phyloP scores from a whole-genome alignment of 1,140 invertebrate species.

The Meteorus sp. region DNA sequence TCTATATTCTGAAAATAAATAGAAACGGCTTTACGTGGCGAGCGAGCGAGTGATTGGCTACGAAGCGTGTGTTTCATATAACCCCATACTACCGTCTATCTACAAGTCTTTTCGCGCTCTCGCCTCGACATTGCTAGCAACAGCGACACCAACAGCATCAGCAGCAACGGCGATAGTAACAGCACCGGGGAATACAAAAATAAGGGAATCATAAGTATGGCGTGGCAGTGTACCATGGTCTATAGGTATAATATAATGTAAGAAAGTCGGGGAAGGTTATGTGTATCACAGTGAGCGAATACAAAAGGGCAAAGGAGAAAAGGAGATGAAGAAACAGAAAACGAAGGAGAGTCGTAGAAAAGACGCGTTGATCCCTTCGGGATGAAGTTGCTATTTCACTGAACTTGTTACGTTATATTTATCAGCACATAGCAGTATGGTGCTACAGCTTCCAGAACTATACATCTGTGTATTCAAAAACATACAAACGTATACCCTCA shows the following conservation, averaged over 20 bases:
- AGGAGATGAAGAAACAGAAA: conserved; percentile 15
- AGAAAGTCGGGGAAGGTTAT: neutral
- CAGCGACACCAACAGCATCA: conserved; percentile 1
- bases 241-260: too few relatives aligned
- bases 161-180: too few relatives aligned
- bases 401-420: conserved; percentile 58
- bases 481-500: too few relatives aligned
- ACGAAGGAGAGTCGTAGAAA: conserved; percentile 27
- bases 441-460: conserved; percentile 33
- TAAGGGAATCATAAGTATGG: too few relatives aligned
- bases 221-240: too few relatives aligned
- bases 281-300: neutral
- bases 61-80: conserved; percentile 21
- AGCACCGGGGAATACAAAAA: too few relatives aligned
- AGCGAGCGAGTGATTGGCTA: conserved; percentile 29
- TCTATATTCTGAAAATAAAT: conserved; percentile 32
- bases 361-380: conserved; percentile 51
- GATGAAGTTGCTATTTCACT: conserved; percentile 53
- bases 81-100: conserved; percentile 24
- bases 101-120: conserved; percentile 25
- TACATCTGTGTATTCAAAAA: conserved; percentile 19
- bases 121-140: conserved; percentile 11
- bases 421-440: conserved; percentile 50
- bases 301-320: conserved; percentile 4
- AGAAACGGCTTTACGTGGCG: conserved; percentile 28